phyloP scores from a whole-genome alignment of 2,797 vertebrate genomes.

The Psittacula derbiana region DNA sequence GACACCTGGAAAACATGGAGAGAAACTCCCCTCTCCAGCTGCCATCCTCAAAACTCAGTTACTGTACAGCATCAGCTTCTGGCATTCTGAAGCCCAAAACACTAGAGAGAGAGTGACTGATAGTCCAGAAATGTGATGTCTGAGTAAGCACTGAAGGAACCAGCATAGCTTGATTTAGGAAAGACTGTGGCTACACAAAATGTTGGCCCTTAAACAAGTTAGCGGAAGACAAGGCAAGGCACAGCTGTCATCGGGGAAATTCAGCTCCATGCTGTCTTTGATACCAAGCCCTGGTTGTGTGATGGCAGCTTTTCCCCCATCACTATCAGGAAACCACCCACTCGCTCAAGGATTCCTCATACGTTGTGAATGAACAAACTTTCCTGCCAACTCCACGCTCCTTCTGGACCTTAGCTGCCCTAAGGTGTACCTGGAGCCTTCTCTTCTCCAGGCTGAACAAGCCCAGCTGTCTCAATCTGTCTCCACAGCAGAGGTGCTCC shows the following conservation, averaged over 20 bases:
- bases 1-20: not conserved
- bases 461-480: not conserved
- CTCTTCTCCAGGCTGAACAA: not conserved
- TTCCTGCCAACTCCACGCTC: not conserved
- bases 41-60: rapidly evolving
- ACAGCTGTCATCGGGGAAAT: not conserved
- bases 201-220: not conserved
- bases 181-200: not conserved
- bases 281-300: rapidly evolving
- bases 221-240: not conserved
- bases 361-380: not conserved
- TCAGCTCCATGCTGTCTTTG: not conserved
- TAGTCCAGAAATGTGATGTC: not conserved
- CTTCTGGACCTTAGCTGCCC: not conserved
- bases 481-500: not conserved
- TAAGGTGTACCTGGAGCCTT: not conserved
- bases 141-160: not conserved
- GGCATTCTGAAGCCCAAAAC: not conserved
- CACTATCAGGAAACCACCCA: not conserved
- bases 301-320: not conserved
- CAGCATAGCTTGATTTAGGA: not conserved
- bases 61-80: not conserved
- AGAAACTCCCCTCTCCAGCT: not conserved
- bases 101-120: not conserved
- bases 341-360: not conserved